Base-by-base conservation (phyloP, 2,113 vertebrate genomes). In the Cyprinodon tularosa region DNA sequence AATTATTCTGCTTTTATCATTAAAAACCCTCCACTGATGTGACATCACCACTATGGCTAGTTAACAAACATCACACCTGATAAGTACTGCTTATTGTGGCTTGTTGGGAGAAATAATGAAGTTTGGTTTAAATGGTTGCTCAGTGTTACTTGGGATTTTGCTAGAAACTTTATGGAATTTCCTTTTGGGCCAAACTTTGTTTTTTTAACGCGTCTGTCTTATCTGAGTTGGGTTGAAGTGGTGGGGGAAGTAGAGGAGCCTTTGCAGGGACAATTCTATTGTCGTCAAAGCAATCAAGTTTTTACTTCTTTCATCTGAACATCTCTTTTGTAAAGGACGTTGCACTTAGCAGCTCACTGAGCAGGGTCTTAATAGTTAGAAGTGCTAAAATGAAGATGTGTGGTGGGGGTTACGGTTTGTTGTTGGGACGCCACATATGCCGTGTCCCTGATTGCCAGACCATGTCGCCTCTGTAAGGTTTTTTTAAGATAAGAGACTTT, bases 1-100 rank as follows among this genome's bases (percentile, higher is more conserved):
- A 86, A 92, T 93, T 89, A 92, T 89, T 90, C 70, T 44, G 77
- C 86, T 90, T 82, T 91, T 87, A 92, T 89, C 87, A 84, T 78
- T 7, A 40, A 66, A 66, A 65, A 47, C n/a, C 0, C 66, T 74
- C 45, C 63, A 62, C 1, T 2, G n/a, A 66, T 82, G 72, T 71
- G 71, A 62, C 53, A 22, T 74, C 70, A 65, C 77, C 50, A 13
- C 66, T 77, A 60, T 78, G 38, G 61, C 69, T 62, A 61, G 71
- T 76, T 85, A 81, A 82, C 71, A 71, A 60, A 66, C 45, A 9
- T 80, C 73, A 72, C 62, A 50, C 62, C 72, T n/a, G 82, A 22
- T 85, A 83, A 86, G 88, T 90, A 86, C 85, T 74, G 66, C 71
- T 90, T 66, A 80, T 82, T 75, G 68, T 45, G 65, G 69, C 71